Evolutionary conservation across 53 echinoderm and acorn worm species (phyloP).

Genomic region (Crossaster papposus): DNA sequence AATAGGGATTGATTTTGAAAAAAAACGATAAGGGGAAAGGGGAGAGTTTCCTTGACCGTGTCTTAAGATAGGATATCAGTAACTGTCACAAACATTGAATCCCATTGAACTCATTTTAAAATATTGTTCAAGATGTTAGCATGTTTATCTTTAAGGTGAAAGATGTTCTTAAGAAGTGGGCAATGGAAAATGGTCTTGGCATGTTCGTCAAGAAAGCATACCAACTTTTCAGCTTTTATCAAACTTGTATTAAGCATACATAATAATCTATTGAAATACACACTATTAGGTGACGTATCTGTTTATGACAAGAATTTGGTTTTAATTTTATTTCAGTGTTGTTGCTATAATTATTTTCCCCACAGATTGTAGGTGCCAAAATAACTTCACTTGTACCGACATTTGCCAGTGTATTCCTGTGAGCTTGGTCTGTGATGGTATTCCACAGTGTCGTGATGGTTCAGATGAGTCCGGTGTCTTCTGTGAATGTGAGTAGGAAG

Average conservation of each 20-base stretch:
- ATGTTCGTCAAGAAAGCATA: too few species aligned
- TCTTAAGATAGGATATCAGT: not conserved
- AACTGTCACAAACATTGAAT: not conserved
- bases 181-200: too few species aligned
- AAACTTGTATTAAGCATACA: too few species aligned
- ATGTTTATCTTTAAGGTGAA: too few species aligned
- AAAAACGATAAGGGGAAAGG: not conserved
- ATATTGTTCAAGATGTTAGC: too few species aligned
- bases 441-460: constrained; percentile 14
- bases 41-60: not conserved
- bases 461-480: constrained; percentile 32
- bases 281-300: too few species aligned
- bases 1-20: too few species aligned
- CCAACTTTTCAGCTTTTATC: too few species aligned
- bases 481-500: constrained; percentile 28
- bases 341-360: not conserved
- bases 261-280: too few species aligned
- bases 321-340: not conserved
- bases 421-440: constrained; percentile 16
- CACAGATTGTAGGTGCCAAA: constrained; percentile 17
- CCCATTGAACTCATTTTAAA: too few species aligned
- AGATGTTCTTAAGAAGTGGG: too few species aligned
- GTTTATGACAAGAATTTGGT: not conserved
- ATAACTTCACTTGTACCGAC: constrained; percentile 30
- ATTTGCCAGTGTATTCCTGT: constrained; percentile 13